Percentiles rank a stretch among this genome's conserved stretches.
These are phyloP conservation scores for Phataginus tetradactyla DNA, from an alignment of 2,797 vertebrate genomes.

Conservation along the genomic window DNA sequence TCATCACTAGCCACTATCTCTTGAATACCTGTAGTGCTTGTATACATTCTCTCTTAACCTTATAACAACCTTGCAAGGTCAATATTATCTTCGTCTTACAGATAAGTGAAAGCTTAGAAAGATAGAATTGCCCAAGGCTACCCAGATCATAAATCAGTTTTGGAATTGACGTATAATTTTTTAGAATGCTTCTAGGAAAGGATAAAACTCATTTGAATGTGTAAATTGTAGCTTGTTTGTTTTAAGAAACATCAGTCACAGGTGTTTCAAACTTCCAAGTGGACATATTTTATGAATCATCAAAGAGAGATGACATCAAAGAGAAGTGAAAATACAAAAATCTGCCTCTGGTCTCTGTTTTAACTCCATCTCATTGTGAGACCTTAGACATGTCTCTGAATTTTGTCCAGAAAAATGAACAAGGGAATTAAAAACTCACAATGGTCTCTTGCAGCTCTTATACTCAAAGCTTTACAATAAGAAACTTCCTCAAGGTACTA, in stretches of 20 bases:
- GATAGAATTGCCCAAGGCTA: not conserved
- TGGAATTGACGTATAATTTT: not conserved
- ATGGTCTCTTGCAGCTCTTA: not conserved
- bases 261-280: not conserved
- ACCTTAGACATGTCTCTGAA: not conserved
- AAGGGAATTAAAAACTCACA: not conserved
- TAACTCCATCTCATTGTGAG: not conserved
- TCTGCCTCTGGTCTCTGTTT: not conserved
- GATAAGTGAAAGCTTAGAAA: not conserved
- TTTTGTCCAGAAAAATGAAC: not conserved
- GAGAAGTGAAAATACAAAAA: not conserved
- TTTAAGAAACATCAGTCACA: not conserved
- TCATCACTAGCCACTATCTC: not conserved
- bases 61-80: not conserved
- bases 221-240: not conserved
- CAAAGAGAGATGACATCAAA: not conserved
- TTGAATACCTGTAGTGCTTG: not conserved
- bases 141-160: not conserved
- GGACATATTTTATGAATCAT: not conserved
- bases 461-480: not conserved
- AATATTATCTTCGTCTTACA: not conserved
- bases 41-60: not conserved
- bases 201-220: not conserved
- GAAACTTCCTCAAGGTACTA: not conserved
- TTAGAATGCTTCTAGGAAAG: not conserved